Conservation (phyloP, 2,888 invertebrate genomes). For the Apoda limacodes region DNA sequence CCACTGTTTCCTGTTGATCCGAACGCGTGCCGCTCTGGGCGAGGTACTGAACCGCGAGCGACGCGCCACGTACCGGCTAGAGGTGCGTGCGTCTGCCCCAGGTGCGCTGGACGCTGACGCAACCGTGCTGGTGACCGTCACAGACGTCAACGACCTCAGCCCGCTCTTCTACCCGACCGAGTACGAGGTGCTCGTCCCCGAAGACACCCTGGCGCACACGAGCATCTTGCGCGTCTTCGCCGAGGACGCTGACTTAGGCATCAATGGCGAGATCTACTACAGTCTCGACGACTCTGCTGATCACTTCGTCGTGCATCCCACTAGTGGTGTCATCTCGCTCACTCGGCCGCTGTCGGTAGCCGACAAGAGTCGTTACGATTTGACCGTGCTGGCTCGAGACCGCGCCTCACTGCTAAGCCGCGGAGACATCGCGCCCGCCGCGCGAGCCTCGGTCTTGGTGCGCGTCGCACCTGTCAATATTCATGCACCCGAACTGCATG, state of each 20-base stretch:
- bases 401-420: slow-evolving; percentile 75
- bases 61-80: slow-evolving; percentile 83
- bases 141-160: slow-evolving; percentile 91
- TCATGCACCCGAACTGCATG: slow-evolving; percentile 85
- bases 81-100: slow-evolving; percentile 73
- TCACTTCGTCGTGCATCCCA: slow-evolving; percentile 93
- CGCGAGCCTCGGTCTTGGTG: slow-evolving; percentile 82
- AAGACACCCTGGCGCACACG: slow-evolving; percentile 87
- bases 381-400: slow-evolving; percentile 88
- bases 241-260: slow-evolving; percentile 95
- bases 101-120: slow-evolving; percentile 78
- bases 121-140: slow-evolving; percentile 76
- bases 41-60: slow-evolving; percentile 95
- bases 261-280: slow-evolving; percentile 98
- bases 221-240: slow-evolving; percentile 85
- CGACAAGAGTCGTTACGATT: slow-evolving; percentile 76
- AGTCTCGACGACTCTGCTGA: slow-evolving; percentile 86
- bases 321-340: slow-evolving; percentile 87
- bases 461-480: slow-evolving; percentile 86
- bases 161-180: slow-evolving; percentile 93
- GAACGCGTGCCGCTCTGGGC: slow-evolving; percentile 88
- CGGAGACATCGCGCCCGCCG: slow-evolving; percentile 73
- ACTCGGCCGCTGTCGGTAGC: slow-evolving; percentile 81
- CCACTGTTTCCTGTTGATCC: slow-evolving; percentile 91
- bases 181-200: slow-evolving; percentile 88